Conservation (phyloP, 2,797 vertebrate species). For the Poecilia wingei region DNA sequence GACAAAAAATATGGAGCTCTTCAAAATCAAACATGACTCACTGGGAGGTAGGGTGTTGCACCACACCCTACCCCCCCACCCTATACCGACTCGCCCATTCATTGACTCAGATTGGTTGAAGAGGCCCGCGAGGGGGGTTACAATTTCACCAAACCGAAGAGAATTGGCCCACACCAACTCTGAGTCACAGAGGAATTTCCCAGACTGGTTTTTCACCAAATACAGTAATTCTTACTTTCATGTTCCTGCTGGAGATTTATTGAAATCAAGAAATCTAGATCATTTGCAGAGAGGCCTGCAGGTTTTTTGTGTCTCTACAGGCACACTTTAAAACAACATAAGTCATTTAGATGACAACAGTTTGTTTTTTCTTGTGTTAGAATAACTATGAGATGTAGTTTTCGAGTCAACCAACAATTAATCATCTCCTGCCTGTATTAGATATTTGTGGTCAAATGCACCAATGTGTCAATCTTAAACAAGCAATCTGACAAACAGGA, state of each 20-base stretch:
- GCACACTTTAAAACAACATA: slow-evolving; percentile 32
- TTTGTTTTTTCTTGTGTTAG: slow-evolving; percentile 10
- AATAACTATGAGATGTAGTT: neutral
- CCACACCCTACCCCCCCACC: slow-evolving; percentile 17
- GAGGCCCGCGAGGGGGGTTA: slow-evolving; percentile 26
- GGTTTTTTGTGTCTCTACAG: slow-evolving; percentile 11
- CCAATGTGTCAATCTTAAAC: neutral
- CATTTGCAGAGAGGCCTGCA: slow-evolving; percentile 40
- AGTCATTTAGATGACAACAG: slow-evolving; percentile 2
- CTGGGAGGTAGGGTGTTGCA: slow-evolving; percentile 19
- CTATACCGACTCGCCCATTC: slow-evolving; percentile 12
- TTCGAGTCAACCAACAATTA: slow-evolving; percentile 1
- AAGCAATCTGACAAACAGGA: neutral
- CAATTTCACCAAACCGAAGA: slow-evolving; percentile 59
- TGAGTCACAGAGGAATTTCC: slow-evolving; percentile 77
- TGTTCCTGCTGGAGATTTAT: slow-evolving; percentile 44
- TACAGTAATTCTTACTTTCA: slow-evolving; percentile 46
- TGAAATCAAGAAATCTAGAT: slow-evolving; percentile 57
- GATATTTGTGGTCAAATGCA: neutral
- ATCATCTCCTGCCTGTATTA: neutral
- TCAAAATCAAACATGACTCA: slow-evolving; percentile 63
- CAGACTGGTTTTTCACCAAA: slow-evolving; percentile 57
- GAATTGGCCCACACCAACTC: slow-evolving; percentile 43
- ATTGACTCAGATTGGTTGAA: slow-evolving; percentile 32
- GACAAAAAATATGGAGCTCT: slow-evolving; percentile 32